These are phyloP conservation scores for Boloria euphrosyne DNA, from an alignment of 2,888 invertebrate species.

Conservation along the genomic window DNA sequence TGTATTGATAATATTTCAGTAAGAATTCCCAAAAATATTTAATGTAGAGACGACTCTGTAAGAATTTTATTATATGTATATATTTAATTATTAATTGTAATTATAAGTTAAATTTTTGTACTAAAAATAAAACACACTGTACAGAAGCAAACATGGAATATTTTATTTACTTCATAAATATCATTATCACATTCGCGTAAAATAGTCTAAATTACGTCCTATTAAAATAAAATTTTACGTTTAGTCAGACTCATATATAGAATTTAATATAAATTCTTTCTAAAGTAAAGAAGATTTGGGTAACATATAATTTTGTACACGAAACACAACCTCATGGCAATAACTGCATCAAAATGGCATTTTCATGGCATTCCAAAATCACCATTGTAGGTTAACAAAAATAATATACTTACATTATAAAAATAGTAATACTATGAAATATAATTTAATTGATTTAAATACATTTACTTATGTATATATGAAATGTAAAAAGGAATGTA, in stretches of 20 bases:
- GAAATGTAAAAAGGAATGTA: conserved; percentile 61
- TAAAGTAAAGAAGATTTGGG: conserved; percentile 69
- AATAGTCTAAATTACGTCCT: conserved; percentile 58
- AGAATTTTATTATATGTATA: too few relatives aligned
- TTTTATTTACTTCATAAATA: conserved; percentile 63
- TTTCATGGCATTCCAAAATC: conserved; percentile 50
- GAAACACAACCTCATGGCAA: conserved; percentile 79
- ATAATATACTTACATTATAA: conserved; percentile 15
- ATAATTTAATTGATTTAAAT: conserved; percentile 16
- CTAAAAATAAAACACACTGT: conserved; percentile 27
- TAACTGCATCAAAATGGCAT: conserved; percentile 65
- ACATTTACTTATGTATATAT: conserved; percentile 9
- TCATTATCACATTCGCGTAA: conserved; percentile 75
- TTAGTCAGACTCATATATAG: conserved; percentile 75
- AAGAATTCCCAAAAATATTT: too few relatives aligned
- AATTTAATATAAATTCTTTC: conserved; percentile 77
- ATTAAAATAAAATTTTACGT: conserved; percentile 63
- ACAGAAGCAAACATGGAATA: conserved; percentile 38
- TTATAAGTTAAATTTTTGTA: not conserved
- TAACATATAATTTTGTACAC: conserved; percentile 75
- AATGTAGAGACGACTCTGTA: too few relatives aligned
- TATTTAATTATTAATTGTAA: not conserved
- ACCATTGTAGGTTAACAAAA: conserved; percentile 38
- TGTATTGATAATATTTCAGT: too few relatives aligned
- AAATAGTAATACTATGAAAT: not conserved